phyloP scores from a whole-genome alignment of 2,888 invertebrate genomes.

The Nematopogon swammerdamellus region DNA sequence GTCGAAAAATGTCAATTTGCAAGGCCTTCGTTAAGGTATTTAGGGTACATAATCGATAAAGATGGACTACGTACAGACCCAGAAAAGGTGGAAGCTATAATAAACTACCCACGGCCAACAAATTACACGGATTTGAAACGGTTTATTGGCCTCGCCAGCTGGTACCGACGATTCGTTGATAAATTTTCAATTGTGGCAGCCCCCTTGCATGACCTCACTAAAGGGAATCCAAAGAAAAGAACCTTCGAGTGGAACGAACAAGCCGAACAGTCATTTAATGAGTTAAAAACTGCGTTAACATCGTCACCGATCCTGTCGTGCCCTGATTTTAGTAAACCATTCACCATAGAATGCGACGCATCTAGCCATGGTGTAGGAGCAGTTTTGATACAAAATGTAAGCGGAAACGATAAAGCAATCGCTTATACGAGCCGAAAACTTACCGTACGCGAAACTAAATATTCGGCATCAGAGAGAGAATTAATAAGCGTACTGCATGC shows the following conservation, averaged over 20 bases:
- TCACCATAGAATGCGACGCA: neutral
- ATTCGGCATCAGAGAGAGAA: constrained; percentile 8
- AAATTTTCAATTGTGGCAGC: constrained; percentile 8
- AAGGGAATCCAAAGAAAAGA: constrained; percentile 14
- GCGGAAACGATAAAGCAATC: neutral
- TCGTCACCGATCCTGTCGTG: neutral
- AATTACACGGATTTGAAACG: constrained; percentile 4
- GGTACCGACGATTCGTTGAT: constrained; percentile 8
- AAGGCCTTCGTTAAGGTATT: constrained; percentile 5
- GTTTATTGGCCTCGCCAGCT: neutral
- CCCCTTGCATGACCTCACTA: constrained; percentile 13
- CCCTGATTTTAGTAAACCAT: neutral
- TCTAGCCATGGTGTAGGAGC: neutral
- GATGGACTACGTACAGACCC: constrained; percentile 3
- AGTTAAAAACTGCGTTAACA: neutral
- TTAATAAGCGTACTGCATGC: constrained; percentile 8
- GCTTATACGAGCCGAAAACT: constrained; percentile 1
- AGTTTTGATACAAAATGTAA: neutral
- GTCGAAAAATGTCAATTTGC: constrained; percentile 11
- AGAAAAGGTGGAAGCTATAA: constrained; percentile 1
- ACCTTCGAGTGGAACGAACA: neutral
- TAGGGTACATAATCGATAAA: constrained; percentile 8
- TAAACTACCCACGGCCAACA: constrained; percentile 4
- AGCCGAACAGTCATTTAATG: neutral
- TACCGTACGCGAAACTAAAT: constrained; percentile 5